These are phyloP conservation scores for Conus betulinus DNA, from an alignment of 1,140 invertebrate genomes.

Conservation along the genomic window DNA sequence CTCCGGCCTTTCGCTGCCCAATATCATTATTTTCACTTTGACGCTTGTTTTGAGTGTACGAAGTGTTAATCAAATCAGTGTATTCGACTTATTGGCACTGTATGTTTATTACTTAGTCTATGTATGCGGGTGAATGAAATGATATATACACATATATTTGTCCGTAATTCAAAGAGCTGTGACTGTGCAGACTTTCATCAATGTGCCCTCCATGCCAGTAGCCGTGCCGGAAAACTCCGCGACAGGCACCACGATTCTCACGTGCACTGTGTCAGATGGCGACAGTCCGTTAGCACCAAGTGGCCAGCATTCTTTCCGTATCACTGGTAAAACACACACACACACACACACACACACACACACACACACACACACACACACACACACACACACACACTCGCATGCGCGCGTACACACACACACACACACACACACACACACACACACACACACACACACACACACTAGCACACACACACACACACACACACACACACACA, in stretches of 20 bases:
- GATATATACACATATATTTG: too few species aligned
- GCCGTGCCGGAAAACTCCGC: background rate
- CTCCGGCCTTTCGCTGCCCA: too few species aligned
- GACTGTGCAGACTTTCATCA: background rate
- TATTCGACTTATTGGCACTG: too few species aligned
- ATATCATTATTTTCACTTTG: too few species aligned
- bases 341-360: background rate
- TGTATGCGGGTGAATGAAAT: too few species aligned
- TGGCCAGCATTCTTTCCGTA: background rate
- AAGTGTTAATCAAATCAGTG: too few species aligned
- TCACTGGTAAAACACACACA: constrained; percentile 7
- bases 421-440: background rate
- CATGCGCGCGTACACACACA: background rate
- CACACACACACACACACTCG: background rate
- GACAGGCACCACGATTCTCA: constrained; percentile 1
- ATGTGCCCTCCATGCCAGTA: background rate
- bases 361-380: background rate
- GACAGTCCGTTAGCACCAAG: background rate
- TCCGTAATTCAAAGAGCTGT: too few species aligned
- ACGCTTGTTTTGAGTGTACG: too few species aligned
- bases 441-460: background rate
- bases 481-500: background rate
- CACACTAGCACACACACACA: background rate
- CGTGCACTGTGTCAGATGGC: constrained; percentile 2
- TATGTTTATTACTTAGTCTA: too few species aligned